Evolutionary conservation across 1,140 invertebrate genomes (phyloP).

Genomic region (Caenorhabditis inopinata): DNA sequence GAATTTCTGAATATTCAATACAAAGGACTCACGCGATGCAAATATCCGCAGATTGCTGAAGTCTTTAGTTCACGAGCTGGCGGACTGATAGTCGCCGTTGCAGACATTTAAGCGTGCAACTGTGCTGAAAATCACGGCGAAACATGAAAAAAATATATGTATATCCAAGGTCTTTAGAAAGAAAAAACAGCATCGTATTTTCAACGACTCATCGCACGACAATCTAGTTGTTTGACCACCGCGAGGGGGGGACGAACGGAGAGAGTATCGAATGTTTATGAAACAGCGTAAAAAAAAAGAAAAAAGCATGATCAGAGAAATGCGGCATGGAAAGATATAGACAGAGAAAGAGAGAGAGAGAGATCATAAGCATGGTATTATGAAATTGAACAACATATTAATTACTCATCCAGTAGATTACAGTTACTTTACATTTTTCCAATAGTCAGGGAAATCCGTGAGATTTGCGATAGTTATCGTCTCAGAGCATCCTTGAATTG

Average conservation of each 20-base stretch:
- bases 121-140: too few relatives aligned
- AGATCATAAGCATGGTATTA: neutral
- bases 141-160: neutral
- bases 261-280: conserved; percentile 24
- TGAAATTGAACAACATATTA: neutral
- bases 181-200: neutral
- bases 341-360: neutral
- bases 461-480: neutral
- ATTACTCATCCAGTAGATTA: neutral
- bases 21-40: neutral
- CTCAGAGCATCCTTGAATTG: conserved; percentile 9
- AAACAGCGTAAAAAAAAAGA: neutral
- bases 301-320: neutral
- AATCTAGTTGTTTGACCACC: neutral
- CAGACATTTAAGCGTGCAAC: too few relatives aligned
- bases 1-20: too few relatives aligned
- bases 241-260: conserved; percentile 7
- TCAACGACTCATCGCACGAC: conserved; percentile 29
- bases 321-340: neutral
- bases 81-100: conserved; percentile 16
- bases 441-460: neutral
- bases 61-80: conserved; percentile 19
- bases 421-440: neutral
- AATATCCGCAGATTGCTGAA: neutral
- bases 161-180: neutral